Percentiles rank a stretch among this genome's conserved stretches.
Conservation (phyloP, 2,113 vertebrate species). For the Ahaetulla prasina region DNA sequence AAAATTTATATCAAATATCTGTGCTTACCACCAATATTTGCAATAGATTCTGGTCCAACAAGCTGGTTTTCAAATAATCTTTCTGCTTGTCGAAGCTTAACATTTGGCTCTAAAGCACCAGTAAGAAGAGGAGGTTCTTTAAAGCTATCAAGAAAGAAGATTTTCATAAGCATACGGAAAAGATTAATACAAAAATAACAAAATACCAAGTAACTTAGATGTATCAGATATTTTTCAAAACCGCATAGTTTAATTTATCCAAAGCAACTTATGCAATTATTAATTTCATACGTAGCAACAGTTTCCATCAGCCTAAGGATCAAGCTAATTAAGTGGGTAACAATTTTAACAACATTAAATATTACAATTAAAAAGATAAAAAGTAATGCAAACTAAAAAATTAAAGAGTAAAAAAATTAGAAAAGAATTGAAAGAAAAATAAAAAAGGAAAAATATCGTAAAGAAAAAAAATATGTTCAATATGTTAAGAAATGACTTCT, state of each 20-base stretch:
- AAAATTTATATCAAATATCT: not conserved
- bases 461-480: not conserved
- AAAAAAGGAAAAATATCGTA: not conserved
- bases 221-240: not conserved
- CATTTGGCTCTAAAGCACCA: slow-evolving; percentile 83
- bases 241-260: not conserved
- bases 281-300: not conserved
- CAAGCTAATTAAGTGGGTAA: not conserved
- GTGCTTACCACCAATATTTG: slow-evolving; percentile 83
- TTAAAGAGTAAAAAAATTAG: not conserved
- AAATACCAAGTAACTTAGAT: not conserved
- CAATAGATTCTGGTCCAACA: slow-evolving; percentile 87
- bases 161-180: not conserved
- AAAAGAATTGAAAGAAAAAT: not conserved
- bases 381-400: not conserved
- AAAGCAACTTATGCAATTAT: not conserved
- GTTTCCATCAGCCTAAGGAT: not conserved
- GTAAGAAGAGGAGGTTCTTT: slow-evolving; percentile 84
- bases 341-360: not conserved
- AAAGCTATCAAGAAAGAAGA: slow-evolving; percentile 69
- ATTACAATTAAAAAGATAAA: not conserved
- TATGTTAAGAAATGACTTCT: not conserved
- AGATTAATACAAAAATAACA: not conserved
- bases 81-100: slow-evolving; percentile 80
- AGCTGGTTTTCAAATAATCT: slow-evolving; percentile 86